phyloP scores from a whole-genome alignment of 2,797 vertebrate genomes.

The Octomys mimax region DNA sequence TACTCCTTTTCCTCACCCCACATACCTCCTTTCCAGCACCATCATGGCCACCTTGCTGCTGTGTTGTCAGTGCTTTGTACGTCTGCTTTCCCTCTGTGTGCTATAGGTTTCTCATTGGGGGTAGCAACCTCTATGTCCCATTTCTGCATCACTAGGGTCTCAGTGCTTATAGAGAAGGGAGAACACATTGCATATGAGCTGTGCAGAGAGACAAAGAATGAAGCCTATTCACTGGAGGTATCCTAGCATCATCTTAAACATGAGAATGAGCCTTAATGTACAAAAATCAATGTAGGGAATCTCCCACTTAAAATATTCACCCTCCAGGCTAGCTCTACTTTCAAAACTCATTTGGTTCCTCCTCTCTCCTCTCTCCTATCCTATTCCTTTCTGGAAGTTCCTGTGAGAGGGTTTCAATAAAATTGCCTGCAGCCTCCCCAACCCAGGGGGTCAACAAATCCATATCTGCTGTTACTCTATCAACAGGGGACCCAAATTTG shows the following conservation, averaged over 20 bases:
- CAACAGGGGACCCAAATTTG: not conserved
- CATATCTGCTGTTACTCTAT: not conserved
- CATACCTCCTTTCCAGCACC: not conserved
- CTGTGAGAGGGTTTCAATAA: not conserved
- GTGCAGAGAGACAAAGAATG: not conserved
- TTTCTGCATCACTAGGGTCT: not conserved
- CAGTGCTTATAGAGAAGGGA: not conserved
- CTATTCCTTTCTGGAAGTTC: not conserved
- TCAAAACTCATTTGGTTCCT: not conserved
- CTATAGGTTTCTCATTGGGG: not conserved
- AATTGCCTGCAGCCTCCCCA: not conserved
- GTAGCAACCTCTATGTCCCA: not conserved
- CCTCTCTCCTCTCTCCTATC: not conserved
- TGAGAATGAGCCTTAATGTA: not conserved
- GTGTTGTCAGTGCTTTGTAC: not conserved
- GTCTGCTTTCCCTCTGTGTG: not conserved
- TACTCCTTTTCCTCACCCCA: not conserved
- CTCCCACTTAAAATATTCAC: not conserved
- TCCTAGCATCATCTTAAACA: not conserved
- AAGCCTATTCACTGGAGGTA: not conserved
- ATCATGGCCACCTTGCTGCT: not conserved
- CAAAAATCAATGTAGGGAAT: not conserved
- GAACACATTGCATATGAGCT: not conserved
- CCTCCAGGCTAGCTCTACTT: not conserved
- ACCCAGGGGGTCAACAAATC: not conserved